These are phyloP conservation scores for Pyralis farinalis DNA, from an alignment of 2,888 invertebrate species.

Conservation along the genomic window DNA sequence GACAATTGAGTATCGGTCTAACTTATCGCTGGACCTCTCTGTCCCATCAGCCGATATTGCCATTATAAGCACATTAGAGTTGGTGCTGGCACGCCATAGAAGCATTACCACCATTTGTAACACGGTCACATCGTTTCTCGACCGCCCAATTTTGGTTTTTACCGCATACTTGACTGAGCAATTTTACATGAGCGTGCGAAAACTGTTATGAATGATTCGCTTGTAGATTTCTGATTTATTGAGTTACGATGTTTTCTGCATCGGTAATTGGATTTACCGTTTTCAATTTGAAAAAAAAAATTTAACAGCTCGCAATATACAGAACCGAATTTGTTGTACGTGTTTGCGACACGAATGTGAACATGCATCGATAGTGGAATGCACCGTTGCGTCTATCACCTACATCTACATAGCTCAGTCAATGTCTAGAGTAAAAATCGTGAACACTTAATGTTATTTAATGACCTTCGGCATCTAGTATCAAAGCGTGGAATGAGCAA, in stretches of 20 bases:
- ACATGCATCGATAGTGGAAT: slow-evolving; percentile 28
- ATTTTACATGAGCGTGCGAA: slow-evolving; percentile 63
- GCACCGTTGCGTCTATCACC: slow-evolving; percentile 5
- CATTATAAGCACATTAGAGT: slow-evolving; percentile 76
- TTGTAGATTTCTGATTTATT: slow-evolving; percentile 39
- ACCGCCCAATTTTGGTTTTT: slow-evolving; percentile 66
- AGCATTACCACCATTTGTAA: slow-evolving; percentile 68
- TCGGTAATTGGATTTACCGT: slow-evolving; percentile 50
- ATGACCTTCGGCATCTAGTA: slow-evolving; percentile 1
- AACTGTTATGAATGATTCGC: slow-evolving; percentile 41
- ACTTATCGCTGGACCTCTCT: slow-evolving; percentile 57
- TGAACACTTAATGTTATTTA: neutral
- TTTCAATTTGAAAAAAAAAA: slow-evolving; percentile 40
- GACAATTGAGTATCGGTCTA: slow-evolving; percentile 70
- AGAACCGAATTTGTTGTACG: slow-evolving; percentile 34
- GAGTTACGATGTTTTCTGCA: slow-evolving; percentile 35
- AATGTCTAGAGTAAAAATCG: neutral
- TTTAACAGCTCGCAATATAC: slow-evolving; percentile 35
- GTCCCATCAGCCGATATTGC: slow-evolving; percentile 51
- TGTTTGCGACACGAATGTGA: slow-evolving; percentile 33
- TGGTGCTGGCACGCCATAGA: slow-evolving; percentile 66
- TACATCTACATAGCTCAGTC: neutral
- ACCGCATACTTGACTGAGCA: slow-evolving; percentile 51
- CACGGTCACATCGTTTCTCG: slow-evolving; percentile 74
- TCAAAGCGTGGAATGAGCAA: slow-evolving; percentile 7